These are phyloP conservation scores for Chrysocyon brachyurus DNA, from an alignment of 2,797 vertebrate genomes.

Conservation along the genomic window DNA sequence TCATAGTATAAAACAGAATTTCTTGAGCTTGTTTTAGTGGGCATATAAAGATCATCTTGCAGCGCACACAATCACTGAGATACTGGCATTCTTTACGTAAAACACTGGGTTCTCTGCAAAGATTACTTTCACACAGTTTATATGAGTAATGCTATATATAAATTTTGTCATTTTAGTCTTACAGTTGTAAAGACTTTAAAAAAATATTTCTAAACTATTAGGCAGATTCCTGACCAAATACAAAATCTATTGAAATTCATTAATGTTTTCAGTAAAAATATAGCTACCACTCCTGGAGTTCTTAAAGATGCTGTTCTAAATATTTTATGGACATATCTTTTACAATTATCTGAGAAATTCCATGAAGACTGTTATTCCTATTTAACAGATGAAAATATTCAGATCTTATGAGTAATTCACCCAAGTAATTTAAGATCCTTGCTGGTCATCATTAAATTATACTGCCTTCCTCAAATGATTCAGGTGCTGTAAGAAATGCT, in stretches of 20 bases:
- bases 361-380: constrained; percentile 6
- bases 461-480: background rate
- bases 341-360: constrained; percentile 46
- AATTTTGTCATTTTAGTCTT: constrained; percentile 19
- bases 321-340: constrained; percentile 31
- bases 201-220: background rate
- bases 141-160: background rate
- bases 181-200: background rate
- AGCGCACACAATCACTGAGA: background rate
- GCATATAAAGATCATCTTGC: background rate
- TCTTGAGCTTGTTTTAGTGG: background rate
- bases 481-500: background rate
- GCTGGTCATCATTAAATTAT: background rate
- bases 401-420: background rate
- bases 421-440: background rate
- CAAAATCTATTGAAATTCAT: constrained; percentile 16
- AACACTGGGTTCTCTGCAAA: background rate
- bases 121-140: background rate
- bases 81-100: background rate
- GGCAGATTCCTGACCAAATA: background rate
- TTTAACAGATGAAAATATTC: constrained; percentile 26
- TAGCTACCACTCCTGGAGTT: background rate
- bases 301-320: background rate
- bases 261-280: constrained; percentile 42
- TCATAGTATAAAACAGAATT: background rate